Evolutionary conservation across 1,140 invertebrate genomes (phyloP), one percentile per base, ranked within the genome.

Genomic region (Solenopsis invicta): DNA sequence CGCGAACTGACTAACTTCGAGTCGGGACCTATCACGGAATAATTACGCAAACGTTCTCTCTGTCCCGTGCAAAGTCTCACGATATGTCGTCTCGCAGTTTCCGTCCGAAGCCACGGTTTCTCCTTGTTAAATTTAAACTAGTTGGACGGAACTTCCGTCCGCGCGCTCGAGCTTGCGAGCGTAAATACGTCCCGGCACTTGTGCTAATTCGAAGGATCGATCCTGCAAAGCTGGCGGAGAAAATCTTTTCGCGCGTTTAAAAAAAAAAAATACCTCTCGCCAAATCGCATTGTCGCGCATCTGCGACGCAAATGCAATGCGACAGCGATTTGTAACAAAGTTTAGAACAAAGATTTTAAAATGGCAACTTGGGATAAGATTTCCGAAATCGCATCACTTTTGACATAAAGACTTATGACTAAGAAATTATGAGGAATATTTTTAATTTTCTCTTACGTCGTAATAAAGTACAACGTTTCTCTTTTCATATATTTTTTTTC

Each of bases 111-210:
- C 71, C 76, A 71, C 82, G 88, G 88, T 90, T 89, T 89, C 85
- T 88, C 78, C 74, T 80, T 89, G 80, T 91, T 91, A 86, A 85
- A 62, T 88, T 90, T 84, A 90, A 92, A 90, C 88, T 91, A 91
- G 90, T 91, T 88, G 85, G 87, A 74, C 61, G 88, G 76, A 88
- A 92, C 86, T 91, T 90, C 69, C 89, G 74, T 69, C 66, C 80
- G 34, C 34, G 45, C 41, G 41, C 21, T 45, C 41, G 4, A 62
- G 88, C 86, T 90, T 87, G 89, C 61, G 77, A 89, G 77, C 90
- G 90, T 91, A 92, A 92, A 90, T 86, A 87, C 86, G n/a, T 78
- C 82, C 4, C 54, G 62, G 78, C 86, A 87, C 85, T 91, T 91
- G 81, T 71, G 85, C 74, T 91, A 86, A 92, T 91, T 86, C 76